Conservation (phyloP, 2,888 invertebrate genomes). For the Stratiomys singularior region DNA sequence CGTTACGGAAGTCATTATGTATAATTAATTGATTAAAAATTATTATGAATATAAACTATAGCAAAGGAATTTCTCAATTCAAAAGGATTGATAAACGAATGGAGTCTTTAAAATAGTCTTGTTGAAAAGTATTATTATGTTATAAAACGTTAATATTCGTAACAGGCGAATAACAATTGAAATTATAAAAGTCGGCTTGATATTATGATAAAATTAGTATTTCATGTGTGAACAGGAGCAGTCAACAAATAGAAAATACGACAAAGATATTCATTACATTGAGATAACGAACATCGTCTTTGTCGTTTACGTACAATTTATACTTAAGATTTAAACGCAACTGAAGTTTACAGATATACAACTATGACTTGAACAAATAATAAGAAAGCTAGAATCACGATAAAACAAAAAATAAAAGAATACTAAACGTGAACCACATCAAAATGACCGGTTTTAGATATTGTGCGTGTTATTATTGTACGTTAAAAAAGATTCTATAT, state of each 20-base stretch:
- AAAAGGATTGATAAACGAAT: slow-evolving; percentile 18
- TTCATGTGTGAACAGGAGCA: neutral
- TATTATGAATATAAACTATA: slow-evolving; percentile 11
- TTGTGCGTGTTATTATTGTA: slow-evolving; percentile 46
- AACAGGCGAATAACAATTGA: neutral
- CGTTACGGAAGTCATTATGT: neutral
- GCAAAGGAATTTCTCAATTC: slow-evolving; percentile 45
- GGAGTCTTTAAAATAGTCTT: slow-evolving; percentile 14
- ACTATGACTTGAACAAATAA: slow-evolving; percentile 52
- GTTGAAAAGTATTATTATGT: slow-evolving; percentile 37
- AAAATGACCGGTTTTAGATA: slow-evolving; percentile 42
- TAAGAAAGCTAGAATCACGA: slow-evolving; percentile 46
- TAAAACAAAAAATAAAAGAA: slow-evolving; percentile 46
- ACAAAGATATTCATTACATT: neutral
- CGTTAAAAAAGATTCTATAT: slow-evolving; percentile 49
- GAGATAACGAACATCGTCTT: slow-evolving; percentile 7
- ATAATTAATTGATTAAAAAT: neutral
- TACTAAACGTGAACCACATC: slow-evolving; percentile 27
- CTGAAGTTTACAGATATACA: slow-evolving; percentile 36
- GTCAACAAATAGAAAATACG: neutral
- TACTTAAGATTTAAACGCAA: slow-evolving; percentile 25
- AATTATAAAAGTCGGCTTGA: neutral
- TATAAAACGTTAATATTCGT: slow-evolving; percentile 10
- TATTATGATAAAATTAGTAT: slow-evolving; percentile 7
- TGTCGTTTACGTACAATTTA: slow-evolving; percentile 41